A percentile compares a stretch with the other conserved stretches of the same genome.
phyloP scores from a whole-genome alignment of 2,888 invertebrate species.

The Hypselothyrea guttata region DNA sequence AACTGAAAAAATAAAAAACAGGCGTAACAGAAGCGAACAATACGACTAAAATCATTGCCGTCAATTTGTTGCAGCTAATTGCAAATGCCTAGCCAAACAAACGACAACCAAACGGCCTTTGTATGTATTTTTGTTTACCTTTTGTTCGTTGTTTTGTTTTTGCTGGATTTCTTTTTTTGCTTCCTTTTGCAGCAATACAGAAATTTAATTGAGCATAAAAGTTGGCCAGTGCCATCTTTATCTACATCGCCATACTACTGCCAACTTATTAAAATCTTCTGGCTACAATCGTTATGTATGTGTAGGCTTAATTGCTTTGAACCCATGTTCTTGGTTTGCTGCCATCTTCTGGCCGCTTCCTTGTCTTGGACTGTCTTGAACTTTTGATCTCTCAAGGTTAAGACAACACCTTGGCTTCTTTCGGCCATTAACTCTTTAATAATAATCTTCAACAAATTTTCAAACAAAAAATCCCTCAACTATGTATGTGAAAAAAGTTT shows the following conservation, averaged over 20 bases:
- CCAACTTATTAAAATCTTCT: constrained; percentile 30
- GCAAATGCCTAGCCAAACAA: constrained; percentile 54
- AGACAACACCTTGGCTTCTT: constrained; percentile 36
- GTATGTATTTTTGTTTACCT: constrained; percentile 22
- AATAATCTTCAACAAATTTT: constrained; percentile 39
- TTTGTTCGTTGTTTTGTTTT: constrained; percentile 13
- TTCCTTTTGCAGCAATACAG: constrained; percentile 19
- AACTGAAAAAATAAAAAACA: constrained; percentile 26
- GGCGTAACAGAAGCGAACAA: constrained; percentile 28
- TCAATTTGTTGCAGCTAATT: constrained; percentile 70
- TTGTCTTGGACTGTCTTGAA: constrained; percentile 43
- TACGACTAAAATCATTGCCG: constrained; percentile 42
- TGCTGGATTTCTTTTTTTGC: constrained; percentile 7
- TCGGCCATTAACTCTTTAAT: constrained; percentile 66
- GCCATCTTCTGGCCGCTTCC: constrained; percentile 25
- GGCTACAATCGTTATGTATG: constrained; percentile 37
- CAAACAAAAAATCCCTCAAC: constrained; percentile 12
- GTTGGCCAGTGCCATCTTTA: constrained; percentile 49
- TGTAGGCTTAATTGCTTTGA: constrained; percentile 66
- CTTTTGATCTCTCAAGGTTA: constrained; percentile 73
- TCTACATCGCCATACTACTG: constrained; percentile 21
- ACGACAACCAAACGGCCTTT: constrained; percentile 46
- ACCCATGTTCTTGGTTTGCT: constrained; percentile 16
- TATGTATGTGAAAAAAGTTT: constrained; percentile 11
- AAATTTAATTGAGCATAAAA: constrained; percentile 67